Base-by-base conservation (phyloP, 2,113 vertebrate species). In the Prunella himalayana region DNA sequence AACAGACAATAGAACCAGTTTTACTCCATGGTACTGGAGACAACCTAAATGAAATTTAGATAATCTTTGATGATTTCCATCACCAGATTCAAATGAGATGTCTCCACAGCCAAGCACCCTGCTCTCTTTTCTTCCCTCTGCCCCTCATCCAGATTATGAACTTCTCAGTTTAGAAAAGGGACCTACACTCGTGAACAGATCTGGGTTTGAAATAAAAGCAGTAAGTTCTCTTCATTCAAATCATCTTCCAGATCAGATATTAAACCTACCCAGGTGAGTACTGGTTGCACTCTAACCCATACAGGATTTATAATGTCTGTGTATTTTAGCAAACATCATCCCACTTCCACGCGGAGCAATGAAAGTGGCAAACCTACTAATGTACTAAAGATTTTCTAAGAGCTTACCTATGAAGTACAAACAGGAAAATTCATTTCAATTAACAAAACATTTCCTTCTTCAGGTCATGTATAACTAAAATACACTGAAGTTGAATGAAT, bases 241-340 rank as follows among this genome's bases (percentile, higher is more conserved):
- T 61, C 2, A 30, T 27, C 41, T 51, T 64, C 21, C 41, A 11
- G 2, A 42, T 60, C 39, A 28, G 49, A 17, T 20, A 56, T 23
- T 27, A 77, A 31, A 69, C 7, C 44, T 22, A 37, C 17, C 5
- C 3, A 9, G 19, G 41, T 2, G 2, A 12, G 5, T 25, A 35
- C 22, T 19, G 31, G 27, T 27, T 53, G 13, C 27, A 9, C 1
- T n/a, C 7, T 49, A 77, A 20, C 33, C 22, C 49, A 49, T 7
- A 25, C 1, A 28, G 35, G 18, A 17, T 3, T 1, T 19, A 4
- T 7, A 44, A 35, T 2, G 4, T 42, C 44, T 21, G 23, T 18
- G 8, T 12, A 18, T 56, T 73, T 69, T 25, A 73, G 28, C 22
- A 65, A 65, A 78, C 5, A 8, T 22, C 37, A 53, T 33, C 33